phyloP scores from a whole-genome alignment of 2,113 vertebrate genomes.

The Triplophysa tibetana region DNA sequence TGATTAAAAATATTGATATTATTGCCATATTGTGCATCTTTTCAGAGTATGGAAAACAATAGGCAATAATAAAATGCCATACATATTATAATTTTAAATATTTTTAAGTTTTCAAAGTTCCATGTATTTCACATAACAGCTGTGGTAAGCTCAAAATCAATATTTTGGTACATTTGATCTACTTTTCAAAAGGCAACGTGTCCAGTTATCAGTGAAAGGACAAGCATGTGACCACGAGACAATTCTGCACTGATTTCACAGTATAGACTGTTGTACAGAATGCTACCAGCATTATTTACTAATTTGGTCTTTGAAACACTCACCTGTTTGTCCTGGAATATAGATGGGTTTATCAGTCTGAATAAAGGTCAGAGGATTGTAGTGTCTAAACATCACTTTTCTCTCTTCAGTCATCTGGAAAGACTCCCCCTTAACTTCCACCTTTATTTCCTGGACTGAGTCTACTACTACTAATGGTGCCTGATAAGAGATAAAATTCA shows the following conservation, averaged over 20 bases:
- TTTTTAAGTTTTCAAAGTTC: too few species aligned
- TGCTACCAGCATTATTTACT: background rate
- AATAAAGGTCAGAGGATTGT: slow-evolving; percentile 56
- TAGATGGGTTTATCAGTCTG: slow-evolving; percentile 74
- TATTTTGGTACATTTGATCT: too few species aligned
- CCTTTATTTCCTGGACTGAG: slow-evolving; percentile 51
- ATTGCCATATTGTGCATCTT: too few species aligned
- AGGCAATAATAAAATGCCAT: too few species aligned
- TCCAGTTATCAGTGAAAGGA: too few species aligned
- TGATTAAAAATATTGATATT: too few species aligned
- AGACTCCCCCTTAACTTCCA: slow-evolving; percentile 58
- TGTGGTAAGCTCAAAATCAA: too few species aligned
- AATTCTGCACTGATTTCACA: background rate
- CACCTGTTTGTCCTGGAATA: slow-evolving; percentile 72
- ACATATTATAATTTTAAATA: too few species aligned
- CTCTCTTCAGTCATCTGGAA: slow-evolving; percentile 61
- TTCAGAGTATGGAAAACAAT: too few species aligned
- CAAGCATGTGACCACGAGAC: background rate
- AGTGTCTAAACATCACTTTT: slow-evolving; percentile 62
- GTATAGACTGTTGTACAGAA: background rate
- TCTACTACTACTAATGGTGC: slow-evolving; percentile 52
- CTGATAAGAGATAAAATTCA: slow-evolving; percentile 45
- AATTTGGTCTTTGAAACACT: background rate
- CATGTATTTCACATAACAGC: too few species aligned
- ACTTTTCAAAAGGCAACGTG: too few species aligned